Conservation (phyloP, 92 coral and sea anemone genomes). For the Heteractis magnifica region DNA sequence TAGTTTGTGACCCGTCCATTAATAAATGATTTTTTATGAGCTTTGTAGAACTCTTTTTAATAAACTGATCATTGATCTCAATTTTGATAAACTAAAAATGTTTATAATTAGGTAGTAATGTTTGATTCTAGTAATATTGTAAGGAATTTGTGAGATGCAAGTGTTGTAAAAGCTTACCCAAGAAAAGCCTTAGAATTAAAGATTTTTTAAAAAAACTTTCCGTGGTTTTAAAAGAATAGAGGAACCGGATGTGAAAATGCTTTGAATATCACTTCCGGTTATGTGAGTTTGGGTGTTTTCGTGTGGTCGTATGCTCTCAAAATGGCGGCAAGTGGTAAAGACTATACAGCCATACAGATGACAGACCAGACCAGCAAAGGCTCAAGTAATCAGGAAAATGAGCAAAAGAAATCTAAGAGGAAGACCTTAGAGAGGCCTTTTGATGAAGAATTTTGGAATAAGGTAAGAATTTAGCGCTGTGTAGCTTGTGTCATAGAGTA, state of each 20-base stretch:
- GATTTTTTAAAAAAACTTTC: too few relatives aligned
- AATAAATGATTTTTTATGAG: too few relatives aligned
- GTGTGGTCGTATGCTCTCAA: conserved; percentile 3
- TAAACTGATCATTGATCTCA: too few relatives aligned
- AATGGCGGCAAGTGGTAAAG: conserved; percentile 44
- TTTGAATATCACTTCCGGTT: conserved; percentile 35
- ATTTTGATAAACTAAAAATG: too few relatives aligned
- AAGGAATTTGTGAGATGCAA: too few relatives aligned
- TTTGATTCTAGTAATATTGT: too few relatives aligned
- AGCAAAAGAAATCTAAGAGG: conserved; percentile 38
- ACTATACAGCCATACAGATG: conserved; percentile 63
- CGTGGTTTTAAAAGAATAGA: not conserved
- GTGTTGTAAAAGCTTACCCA: too few relatives aligned
- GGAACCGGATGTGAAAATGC: conserved; percentile 40
- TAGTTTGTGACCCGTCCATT: too few relatives aligned
- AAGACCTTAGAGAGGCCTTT: conserved; percentile 73
- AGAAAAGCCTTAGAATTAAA: too few relatives aligned
- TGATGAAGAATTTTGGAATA: conserved; percentile 82
- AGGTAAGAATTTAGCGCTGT: conserved; percentile 44
- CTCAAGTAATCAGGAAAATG: conserved; percentile 23
- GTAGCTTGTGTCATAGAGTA: not conserved
- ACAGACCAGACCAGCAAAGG: conserved; percentile 38
- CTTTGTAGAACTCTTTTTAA: too few relatives aligned
- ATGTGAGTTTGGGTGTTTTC: not conserved
- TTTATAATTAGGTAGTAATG: too few relatives aligned